phyloP scores from a whole-genome alignment of 1,140 invertebrate genomes.

The Diorhabda carinulata region DNA sequence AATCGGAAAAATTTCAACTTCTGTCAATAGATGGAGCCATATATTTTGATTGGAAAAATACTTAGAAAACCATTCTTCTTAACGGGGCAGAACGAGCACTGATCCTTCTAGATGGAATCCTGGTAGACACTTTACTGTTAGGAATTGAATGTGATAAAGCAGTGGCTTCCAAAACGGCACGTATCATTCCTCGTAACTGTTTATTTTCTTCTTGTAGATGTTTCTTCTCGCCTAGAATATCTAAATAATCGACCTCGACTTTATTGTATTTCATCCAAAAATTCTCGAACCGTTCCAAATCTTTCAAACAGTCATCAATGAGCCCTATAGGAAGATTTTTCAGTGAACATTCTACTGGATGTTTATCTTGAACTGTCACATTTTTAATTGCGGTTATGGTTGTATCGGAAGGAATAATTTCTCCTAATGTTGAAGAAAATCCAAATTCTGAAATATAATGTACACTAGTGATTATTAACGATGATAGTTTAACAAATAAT shows the following conservation, averaged over 20 bases:
- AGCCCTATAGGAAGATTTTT: conserved; percentile 5
- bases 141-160: conserved; percentile 29
- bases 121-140: conserved; percentile 27
- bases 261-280: conserved; percentile 41
- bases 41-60: background rate
- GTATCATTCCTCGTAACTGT: conserved; percentile 34
- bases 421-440: no score
- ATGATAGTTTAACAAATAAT: no score
- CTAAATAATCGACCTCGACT: conserved; percentile 33
- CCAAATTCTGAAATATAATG: no score
- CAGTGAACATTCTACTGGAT: conserved; percentile 1
- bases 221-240: conserved; percentile 35
- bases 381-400: conserved; percentile 16
- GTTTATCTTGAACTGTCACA: conserved; percentile 19
- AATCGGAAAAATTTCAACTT: no score
- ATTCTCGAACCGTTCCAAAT: conserved; percentile 32
- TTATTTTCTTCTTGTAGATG: conserved; percentile 36
- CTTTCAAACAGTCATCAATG: conserved; percentile 24
- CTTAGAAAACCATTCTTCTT: conserved; percentile 6
- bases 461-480: no score
- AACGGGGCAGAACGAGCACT: conserved; percentile 30
- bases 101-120: conserved; percentile 23
- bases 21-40: no score
- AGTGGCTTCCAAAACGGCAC: conserved; percentile 37
- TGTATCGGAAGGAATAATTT: background rate